Conservation (phyloP, 2,113 vertebrate species). For the Triplophysa tibetana region DNA sequence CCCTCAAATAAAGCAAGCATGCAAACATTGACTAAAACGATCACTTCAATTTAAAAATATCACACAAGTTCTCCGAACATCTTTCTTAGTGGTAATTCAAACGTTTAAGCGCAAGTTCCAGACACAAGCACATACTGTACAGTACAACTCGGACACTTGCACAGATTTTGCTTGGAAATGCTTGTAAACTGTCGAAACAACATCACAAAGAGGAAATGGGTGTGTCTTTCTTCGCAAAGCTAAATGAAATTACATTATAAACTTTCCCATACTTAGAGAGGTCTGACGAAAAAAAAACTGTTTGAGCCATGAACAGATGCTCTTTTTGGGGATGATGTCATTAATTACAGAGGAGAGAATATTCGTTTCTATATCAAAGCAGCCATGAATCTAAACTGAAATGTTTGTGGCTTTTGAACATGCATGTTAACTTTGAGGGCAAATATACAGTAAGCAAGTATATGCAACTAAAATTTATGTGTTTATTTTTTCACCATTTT, state of each 20-base stretch:
- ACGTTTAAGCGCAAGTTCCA: not conserved
- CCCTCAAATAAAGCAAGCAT: conserved; percentile 35
- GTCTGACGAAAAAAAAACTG: not conserved
- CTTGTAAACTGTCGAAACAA: not conserved
- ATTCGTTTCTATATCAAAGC: too few species aligned
- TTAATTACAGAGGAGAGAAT: not conserved
- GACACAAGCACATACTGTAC: not conserved
- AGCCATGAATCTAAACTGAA: too few species aligned
- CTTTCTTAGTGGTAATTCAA: not conserved
- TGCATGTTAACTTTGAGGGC: too few species aligned
- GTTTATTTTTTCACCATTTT: too few species aligned
- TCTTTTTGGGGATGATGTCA: not conserved
- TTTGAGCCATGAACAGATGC: not conserved
- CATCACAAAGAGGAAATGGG: not conserved
- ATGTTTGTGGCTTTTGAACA: too few species aligned
- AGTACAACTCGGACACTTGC: not conserved
- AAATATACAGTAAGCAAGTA: too few species aligned
- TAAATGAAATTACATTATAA: not conserved
- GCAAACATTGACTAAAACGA: conserved; percentile 48
- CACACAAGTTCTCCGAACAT: not conserved
- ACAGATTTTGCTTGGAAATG: not conserved
- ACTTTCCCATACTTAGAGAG: not conserved
- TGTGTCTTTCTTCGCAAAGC: not conserved
- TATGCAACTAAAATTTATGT: too few species aligned
- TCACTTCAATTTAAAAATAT: conserved; percentile 17